Conservation (phyloP, 1,140 invertebrate species). For the Drosophila auraria region DNA sequence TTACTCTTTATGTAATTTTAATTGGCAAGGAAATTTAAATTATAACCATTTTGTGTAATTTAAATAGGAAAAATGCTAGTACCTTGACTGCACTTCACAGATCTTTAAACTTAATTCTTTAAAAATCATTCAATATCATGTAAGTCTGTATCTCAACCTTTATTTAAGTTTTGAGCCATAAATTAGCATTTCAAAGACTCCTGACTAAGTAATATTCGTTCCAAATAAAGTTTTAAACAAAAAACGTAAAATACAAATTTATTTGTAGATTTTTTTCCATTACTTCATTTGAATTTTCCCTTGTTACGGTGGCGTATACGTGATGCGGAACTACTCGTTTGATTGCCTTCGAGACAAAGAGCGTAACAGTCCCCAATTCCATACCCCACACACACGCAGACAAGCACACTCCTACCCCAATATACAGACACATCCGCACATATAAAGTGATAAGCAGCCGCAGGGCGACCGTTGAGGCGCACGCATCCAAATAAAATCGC, state of each 20-base stretch:
- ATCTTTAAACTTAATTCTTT: no score
- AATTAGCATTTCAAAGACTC: no score
- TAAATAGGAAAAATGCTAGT: no score
- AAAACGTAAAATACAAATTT: not conserved
- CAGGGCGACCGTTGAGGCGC: conserved; percentile 52
- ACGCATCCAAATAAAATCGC: conserved; percentile 76
- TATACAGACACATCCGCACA: conserved; percentile 1
- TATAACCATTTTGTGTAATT: no score
- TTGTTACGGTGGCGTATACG: conserved; percentile 35
- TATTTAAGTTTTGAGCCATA: no score
- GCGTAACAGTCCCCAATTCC: not conserved
- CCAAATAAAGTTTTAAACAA: no score
- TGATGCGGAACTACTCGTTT: conserved; percentile 19
- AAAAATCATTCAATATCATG: no score
- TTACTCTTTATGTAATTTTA: no score
- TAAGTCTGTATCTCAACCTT: no score
- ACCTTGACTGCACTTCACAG: no score
- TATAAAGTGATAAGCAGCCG: conserved; percentile 74
- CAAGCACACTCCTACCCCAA: not conserved
- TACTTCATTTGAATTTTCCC: not conserved
- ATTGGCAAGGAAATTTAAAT: no score
- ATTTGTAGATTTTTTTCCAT: not conserved
- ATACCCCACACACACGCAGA: conserved; percentile 9
- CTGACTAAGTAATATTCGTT: not conserved
- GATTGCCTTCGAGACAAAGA: not conserved